Evolutionary conservation across 2,113 vertebrate genomes (phyloP), one percentile per base, ranked within the genome.

Genomic region (Poeciliopsis occidentalis): DNA sequence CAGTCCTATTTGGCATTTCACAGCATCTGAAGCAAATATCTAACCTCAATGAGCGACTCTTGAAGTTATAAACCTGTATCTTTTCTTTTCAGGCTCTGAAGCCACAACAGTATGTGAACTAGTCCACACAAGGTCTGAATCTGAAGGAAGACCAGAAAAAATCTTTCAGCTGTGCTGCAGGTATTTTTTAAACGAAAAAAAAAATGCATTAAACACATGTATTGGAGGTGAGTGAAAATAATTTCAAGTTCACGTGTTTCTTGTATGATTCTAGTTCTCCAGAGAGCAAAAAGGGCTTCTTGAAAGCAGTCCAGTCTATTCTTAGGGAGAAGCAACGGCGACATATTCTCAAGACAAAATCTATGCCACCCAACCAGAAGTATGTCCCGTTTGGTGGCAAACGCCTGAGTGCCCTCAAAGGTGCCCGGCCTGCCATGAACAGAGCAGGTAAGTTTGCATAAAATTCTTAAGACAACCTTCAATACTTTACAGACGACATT

Each of bases 311-410:
- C 73, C 98, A 98, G 79, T 98, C 96, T 0, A 95, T 97, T 86
- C 93, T 99, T 44, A 93, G 97, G 15, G 97, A 98, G 68, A 99
- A 98, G 85, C 98, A 98, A 85, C 93, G 98, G 30, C 93, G 97
- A 1, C 97, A 97, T 85, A 95, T 98, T n/a, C 95, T 99, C 12
- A 97, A 98, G 93, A 98, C 97, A 0, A 97, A 99, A 75, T 97
- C 96, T 75, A 93, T 99, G 75, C 97, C 97, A 24, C 95, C 91
- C 6, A 96, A 95, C 86, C 97, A 97, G 94, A 97, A 98, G 88
- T 99, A 99, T 67, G 95, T 98, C 71, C 98, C 98, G 30, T 99
- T 99, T 67, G 97, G 97, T 88, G 98, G 98, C 26, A 98, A 97
- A 87, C 95, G 98, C 69, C 93, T 99, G 32, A 96, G 95, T 82